Conservation (phyloP, 2,797 vertebrate genomes). For the Hemitrygon akajei region DNA sequence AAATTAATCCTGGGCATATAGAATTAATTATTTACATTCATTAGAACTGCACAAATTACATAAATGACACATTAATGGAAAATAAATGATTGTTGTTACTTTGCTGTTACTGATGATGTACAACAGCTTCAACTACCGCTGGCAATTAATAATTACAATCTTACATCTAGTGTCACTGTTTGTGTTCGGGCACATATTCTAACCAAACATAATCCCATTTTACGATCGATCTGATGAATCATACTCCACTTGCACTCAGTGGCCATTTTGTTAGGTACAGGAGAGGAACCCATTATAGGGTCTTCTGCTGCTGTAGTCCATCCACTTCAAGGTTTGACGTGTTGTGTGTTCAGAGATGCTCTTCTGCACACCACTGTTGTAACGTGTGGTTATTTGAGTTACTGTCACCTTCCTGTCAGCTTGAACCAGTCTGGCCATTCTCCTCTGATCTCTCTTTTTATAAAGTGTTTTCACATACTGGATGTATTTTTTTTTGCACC, state of each 20-base stretch:
- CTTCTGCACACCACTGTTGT: too few relatives aligned
- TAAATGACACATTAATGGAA: slow-evolving; percentile 12
- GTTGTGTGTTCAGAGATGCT: too few relatives aligned
- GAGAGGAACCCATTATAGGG: too few relatives aligned
- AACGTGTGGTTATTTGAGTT: too few relatives aligned
- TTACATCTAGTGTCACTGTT: neutral
- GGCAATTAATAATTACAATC: neutral
- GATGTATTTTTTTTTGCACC: too few relatives aligned
- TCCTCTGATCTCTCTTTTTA: too few relatives aligned
- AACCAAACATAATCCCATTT: neutral
- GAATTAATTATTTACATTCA: neutral
- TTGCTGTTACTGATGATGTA: neutral
- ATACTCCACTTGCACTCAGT: neutral
- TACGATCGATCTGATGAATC: neutral
- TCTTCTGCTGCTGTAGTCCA: too few relatives aligned
- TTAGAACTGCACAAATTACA: neutral
- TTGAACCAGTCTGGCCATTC: too few relatives aligned
- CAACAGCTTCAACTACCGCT: neutral
- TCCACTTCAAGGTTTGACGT: too few relatives aligned
- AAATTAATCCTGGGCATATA: neutral
- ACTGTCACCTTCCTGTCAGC: too few relatives aligned
- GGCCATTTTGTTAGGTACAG: too few relatives aligned
- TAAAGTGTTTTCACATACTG: too few relatives aligned
- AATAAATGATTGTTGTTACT: neutral
- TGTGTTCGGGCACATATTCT: neutral